Conservation (phyloP, 2,797 vertebrate genomes). For the Thripadectes ignobilis region DNA sequence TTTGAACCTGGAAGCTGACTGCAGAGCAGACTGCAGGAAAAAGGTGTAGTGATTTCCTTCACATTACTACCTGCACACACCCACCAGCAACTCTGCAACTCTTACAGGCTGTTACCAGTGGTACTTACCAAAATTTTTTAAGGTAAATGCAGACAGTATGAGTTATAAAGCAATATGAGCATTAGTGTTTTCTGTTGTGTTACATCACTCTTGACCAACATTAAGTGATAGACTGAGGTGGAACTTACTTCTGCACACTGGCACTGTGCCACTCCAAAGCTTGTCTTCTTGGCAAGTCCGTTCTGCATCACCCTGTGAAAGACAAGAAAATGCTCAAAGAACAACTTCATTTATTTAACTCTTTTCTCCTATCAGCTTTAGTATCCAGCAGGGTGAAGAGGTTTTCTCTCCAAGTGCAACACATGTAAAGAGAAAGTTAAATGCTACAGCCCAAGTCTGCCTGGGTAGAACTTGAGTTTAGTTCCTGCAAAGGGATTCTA, state of each 20-base stretch:
- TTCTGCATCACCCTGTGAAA: constrained; percentile 82
- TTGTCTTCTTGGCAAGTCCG: constrained; percentile 86
- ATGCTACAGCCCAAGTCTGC: not conserved
- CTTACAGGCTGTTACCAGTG: not conserved
- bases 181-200: not conserved
- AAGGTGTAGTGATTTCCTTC: not conserved
- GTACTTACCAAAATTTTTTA: not conserved
- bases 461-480: not conserved
- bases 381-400: not conserved
- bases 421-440: not conserved
- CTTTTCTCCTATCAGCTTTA: not conserved
- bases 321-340: not conserved
- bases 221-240: not conserved
- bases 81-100: not conserved
- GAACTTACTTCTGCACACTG: constrained; percentile 87
- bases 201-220: not conserved
- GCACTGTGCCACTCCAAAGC: constrained; percentile 86
- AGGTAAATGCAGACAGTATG: not conserved
- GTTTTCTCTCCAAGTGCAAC: not conserved
- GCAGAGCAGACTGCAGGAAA: not conserved
- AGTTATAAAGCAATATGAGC: not conserved
- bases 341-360: not conserved
- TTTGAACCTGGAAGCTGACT: not conserved
- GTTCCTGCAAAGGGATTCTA: not conserved
- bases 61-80: not conserved